phyloP scores from a whole-genome alignment of 2,888 invertebrate species.

The Arge pagana region DNA sequence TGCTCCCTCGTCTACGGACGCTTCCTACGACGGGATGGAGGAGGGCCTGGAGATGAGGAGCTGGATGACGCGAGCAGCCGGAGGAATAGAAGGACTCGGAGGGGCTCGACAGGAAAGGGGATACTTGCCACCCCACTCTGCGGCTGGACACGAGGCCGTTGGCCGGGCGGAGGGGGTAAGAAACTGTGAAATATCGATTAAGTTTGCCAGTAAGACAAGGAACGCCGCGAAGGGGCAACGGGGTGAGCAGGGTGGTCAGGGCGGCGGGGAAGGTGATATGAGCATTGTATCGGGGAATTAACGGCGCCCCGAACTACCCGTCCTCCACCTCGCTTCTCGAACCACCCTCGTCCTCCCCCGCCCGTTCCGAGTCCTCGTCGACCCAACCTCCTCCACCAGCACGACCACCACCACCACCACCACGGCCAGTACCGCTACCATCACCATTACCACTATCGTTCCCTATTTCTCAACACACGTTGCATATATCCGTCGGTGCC shows the following conservation, averaged over 20 bases:
- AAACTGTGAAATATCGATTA: slow-evolving; percentile 60
- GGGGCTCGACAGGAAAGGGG: slow-evolving; percentile 25
- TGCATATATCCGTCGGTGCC: slow-evolving; percentile 23
- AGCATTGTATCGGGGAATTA: slow-evolving; percentile 60
- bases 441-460: slow-evolving; percentile 12
- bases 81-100: slow-evolving; percentile 16
- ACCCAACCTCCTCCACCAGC: slow-evolving; percentile 30
- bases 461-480: slow-evolving; percentile 21
- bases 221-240: slow-evolving; percentile 53
- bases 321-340: slow-evolving; percentile 2
- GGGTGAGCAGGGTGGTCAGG: slow-evolving; percentile 46
- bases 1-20: slow-evolving; percentile 25
- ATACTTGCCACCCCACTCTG: slow-evolving; percentile 28
- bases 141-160: slow-evolving; percentile 20
- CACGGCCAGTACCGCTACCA: slow-evolving; percentile 22
- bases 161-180: slow-evolving; percentile 52
- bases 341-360: neutral
- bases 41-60: neutral
- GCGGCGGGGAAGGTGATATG: slow-evolving; percentile 56
- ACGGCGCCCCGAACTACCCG: slow-evolving; percentile 42
- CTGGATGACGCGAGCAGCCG: slow-evolving; percentile 8
- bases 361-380: neutral
- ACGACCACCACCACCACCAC: slow-evolving; percentile 33
- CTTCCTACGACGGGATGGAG: neutral
- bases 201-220: slow-evolving; percentile 60